A percentile compares a stretch with the other conserved stretches of the same genome.
phyloP scores from a whole-genome alignment of 1,140 invertebrate species.

The Theocolax elegans region DNA sequence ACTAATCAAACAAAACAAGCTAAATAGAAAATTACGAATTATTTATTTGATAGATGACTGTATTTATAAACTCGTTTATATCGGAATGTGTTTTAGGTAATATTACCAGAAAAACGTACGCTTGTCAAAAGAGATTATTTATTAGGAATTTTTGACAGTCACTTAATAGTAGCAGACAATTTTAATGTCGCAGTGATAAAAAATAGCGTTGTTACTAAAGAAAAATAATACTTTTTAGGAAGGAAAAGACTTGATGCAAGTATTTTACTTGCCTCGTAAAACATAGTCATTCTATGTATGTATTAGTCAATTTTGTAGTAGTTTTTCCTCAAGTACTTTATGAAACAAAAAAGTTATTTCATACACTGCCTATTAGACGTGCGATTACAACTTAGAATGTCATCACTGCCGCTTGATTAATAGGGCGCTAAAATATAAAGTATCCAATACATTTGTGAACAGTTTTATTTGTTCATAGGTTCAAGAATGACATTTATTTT shows the following conservation, averaged over 20 bases:
- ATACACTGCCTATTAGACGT: slow-evolving; percentile 27
- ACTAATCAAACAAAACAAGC: slow-evolving; percentile 65
- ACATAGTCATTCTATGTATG: slow-evolving; percentile 36
- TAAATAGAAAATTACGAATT: slow-evolving; percentile 51
- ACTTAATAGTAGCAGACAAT: slow-evolving; percentile 32
- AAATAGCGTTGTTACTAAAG: slow-evolving; percentile 28
- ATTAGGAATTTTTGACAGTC: slow-evolving; percentile 26
- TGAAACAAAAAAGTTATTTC: slow-evolving; percentile 1
- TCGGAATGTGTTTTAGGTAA: slow-evolving; percentile 30
- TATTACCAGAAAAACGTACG: slow-evolving; percentile 25
- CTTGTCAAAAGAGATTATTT: slow-evolving; percentile 34
- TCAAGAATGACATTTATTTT: slow-evolving; percentile 23
- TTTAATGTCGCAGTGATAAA: slow-evolving; percentile 40
- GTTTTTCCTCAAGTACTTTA: slow-evolving; percentile 23
- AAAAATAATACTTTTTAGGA: slow-evolving; percentile 34
- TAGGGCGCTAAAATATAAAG: slow-evolving; percentile 28
- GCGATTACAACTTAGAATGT: slow-evolving; percentile 21
- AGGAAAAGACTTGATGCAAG: slow-evolving; percentile 33
- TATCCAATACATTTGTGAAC: slow-evolving; percentile 27
- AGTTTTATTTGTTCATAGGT: slow-evolving; percentile 35
- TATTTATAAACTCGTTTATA: slow-evolving; percentile 39
- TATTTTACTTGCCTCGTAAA: slow-evolving; percentile 30
- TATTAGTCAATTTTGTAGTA: slow-evolving; percentile 41
- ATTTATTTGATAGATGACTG: slow-evolving; percentile 44
- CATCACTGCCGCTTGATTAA: slow-evolving; percentile 35